phyloP scores from a whole-genome alignment of 2,797 vertebrate species.

The Microctenopoma stevenorrisi region DNA sequence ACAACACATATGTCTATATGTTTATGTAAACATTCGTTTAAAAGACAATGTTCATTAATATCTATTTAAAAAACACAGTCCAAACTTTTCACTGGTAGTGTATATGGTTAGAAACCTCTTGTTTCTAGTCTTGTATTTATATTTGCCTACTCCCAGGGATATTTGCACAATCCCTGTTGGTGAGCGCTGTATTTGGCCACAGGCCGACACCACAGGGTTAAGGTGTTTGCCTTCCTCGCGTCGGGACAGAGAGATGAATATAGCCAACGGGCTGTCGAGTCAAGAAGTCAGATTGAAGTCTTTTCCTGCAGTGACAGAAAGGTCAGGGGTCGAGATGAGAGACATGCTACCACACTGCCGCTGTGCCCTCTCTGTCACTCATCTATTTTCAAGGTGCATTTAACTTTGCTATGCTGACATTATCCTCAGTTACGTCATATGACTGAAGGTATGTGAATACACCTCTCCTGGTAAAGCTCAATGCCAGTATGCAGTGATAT shows the following conservation, averaged over 20 bases:
- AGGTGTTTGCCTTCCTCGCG: conserved; percentile 53
- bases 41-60: no score
- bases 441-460: not conserved
- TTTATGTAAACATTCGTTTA: no score
- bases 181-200: conserved; percentile 44
- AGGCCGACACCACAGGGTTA: conserved; percentile 46
- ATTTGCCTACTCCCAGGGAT: conserved; percentile 31
- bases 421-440: not conserved
- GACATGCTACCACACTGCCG: conserved; percentile 25
- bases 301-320: conserved; percentile 40
- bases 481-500: not conserved
- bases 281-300: conserved; percentile 31
- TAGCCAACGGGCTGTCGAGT: conserved; percentile 39
- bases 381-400: conserved; percentile 11
- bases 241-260: conserved; percentile 52
- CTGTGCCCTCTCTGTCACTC: conserved; percentile 16
- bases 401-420: not conserved
- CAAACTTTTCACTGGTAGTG: no score
- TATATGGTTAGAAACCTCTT: conserved; percentile 41
- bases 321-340: conserved; percentile 54
- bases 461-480: not conserved
- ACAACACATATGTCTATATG: no score
- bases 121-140: conserved; percentile 23
- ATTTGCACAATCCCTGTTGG: conserved; percentile 47
- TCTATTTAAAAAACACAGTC: no score